Base-by-base conservation (phyloP, 2,797 vertebrate species). In the Pangasius djambal region DNA sequence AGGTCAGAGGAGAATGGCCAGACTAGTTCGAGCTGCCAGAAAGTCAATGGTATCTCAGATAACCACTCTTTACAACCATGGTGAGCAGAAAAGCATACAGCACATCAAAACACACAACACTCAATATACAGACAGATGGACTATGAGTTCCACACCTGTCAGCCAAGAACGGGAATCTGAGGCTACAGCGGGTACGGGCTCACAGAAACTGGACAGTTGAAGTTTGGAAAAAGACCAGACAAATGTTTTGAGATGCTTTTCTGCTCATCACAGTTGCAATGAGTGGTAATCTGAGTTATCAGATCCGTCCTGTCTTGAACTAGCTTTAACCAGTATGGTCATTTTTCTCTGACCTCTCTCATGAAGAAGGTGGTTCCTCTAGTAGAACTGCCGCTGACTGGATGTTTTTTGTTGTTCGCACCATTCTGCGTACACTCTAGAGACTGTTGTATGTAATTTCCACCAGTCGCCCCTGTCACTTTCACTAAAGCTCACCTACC, bases 401-500 rank as follows among this genome's bases (percentile, higher is more conserved):
- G 31, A 57, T 34, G 50, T 1, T 79, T 57, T 34, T 50, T 55
- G 28, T 13, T 28, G 44, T 52, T 31, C 13, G 13, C 6, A 16
- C 25, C 3, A 79, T 31, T 55, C 22, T 75, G 72, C 48, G 22
- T 13, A 70, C 6, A 20, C 34, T 7, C 16, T 70, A 28, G 4
- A 50, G 40, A 28, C 40, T 44, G 10, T 75, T 48, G 40, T 10
- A 44, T 25, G 44, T 48, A 48, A 20, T 79, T 31, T 31, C 20
- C 28, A 77, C 74, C 25, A 77, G 40, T 48, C 34, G 7, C 20
- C 5, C 22, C 63, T 65, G 63, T n/a, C 63, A 65, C n/a, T 69
- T 72, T 22, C 37, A 22, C 10, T 48, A 37, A 86, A 40, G 2
- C 7, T 48, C 31, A 83, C 20, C 18, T 92, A 99, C 98, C 98